Base-by-base conservation (phyloP, 2,797 vertebrate genomes). In the Harpagifer antarcticus region DNA sequence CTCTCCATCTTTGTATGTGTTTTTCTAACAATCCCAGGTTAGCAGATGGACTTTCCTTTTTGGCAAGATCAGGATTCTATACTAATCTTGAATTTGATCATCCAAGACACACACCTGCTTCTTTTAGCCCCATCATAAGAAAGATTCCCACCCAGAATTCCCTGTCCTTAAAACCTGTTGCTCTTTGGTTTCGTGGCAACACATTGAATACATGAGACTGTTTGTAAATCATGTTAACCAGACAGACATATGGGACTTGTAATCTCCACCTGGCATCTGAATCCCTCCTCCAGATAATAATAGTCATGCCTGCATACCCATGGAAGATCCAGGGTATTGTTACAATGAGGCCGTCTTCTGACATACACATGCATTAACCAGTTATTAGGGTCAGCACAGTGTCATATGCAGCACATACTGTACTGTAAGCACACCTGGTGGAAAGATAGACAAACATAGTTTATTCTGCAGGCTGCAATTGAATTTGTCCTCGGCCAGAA, bases 221-320 rank as follows among this genome's bases (percentile, higher is more conserved):
- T 74, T 68, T 70, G 50, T 70, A 68, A 72, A 55, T 65, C 45
- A 71, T 3, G 0, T 58, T 49, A 43, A 53, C 49, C 54, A 72
- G 44, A 52, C 70, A 81, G 67, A 63, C 65, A 78, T 69, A 81
- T 63, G 62, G 45, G 52, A 74, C 33, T 57, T 81, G 44, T 64
- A 68, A 71, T 78, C 80, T 75, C 56, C 58, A 77, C 72, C 72
- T 83, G 67, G 59, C 54, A 44, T 48, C 58, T 81, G 63, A 80
- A 63, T 85, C 68, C 59, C 57, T 76, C 68, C 19, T 53, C 65
- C 72, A 64, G 56, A 85, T 83, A 78, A 85, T 76, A 69, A 79
- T 76, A 79, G 59, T 49, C 65, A 16, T 71, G 31, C 16, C 54
- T 49, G 33, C 42, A 63, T 45, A 52, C 19, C 42, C 48, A 82